phyloP scores from a whole-genome alignment of 2,888 invertebrate species.

The Xanthorhoe spadicearia region DNA sequence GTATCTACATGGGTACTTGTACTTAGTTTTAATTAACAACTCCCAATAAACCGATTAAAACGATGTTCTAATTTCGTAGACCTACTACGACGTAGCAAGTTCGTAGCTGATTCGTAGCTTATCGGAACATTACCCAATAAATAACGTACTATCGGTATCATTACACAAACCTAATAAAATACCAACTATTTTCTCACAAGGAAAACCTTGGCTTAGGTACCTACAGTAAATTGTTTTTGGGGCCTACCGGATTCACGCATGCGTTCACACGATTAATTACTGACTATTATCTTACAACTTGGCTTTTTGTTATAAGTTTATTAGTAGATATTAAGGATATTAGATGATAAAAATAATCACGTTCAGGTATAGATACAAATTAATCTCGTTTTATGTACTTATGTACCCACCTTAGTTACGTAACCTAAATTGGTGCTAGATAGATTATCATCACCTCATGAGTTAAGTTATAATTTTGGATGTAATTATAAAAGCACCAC shows the following conservation, averaged over 20 bases:
- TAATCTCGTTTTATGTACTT: no score
- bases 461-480: no score
- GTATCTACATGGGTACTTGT: no score
- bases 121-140: slow-evolving; percentile 5
- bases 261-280: slow-evolving; percentile 33
- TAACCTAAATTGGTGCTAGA: no score
- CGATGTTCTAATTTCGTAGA: neutral
- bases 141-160: neutral
- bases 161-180: slow-evolving; percentile 21
- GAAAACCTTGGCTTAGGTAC: slow-evolving; percentile 26
- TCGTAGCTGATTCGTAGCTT: slow-evolving; percentile 1
- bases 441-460: no score
- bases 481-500: no score
- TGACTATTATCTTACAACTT: slow-evolving; percentile 6
- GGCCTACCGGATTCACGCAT: slow-evolving; percentile 24
- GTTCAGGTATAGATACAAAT: no score
- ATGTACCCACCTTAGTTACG: no score
- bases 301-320: slow-evolving; percentile 10
- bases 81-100: neutral
- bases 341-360: neutral
- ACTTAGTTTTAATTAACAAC: no score
- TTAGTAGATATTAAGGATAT: slow-evolving; percentile 2
- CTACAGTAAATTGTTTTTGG: slow-evolving; percentile 20
- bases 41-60: no score
- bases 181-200: slow-evolving; percentile 16